These are phyloP conservation scores for Oegoconia quadripuncta DNA, from an alignment of 2,888 invertebrate species.

Conservation along the genomic window DNA sequence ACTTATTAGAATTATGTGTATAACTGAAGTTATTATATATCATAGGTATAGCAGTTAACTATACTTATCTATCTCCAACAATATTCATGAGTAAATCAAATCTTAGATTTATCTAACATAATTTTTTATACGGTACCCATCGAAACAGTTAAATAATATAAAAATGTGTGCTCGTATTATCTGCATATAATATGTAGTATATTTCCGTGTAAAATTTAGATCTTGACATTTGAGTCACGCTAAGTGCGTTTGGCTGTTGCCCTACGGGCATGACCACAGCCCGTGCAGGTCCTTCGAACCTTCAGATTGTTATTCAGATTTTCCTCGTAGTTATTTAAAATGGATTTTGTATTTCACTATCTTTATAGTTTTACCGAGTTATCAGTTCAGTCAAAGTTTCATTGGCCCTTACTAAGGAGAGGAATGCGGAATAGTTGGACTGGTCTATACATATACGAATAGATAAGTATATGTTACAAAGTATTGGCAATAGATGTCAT, in stretches of 20 bases:
- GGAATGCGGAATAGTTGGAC: background rate
- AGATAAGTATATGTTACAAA: background rate
- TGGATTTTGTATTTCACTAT: background rate
- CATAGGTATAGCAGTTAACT: too few relatives aligned
- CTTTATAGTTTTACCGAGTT: background rate
- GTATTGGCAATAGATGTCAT: background rate
- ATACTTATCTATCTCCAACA: too few relatives aligned
- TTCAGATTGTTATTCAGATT: background rate
- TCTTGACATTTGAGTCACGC: constrained; percentile 14
- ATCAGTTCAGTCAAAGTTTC: background rate
- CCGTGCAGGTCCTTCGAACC: too few relatives aligned
- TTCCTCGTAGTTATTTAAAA: background rate
- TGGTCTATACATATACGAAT: background rate
- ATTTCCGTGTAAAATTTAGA: constrained; percentile 3
- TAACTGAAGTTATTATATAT: too few relatives aligned
- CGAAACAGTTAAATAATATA: too few relatives aligned
- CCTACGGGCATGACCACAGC: constrained; percentile 1
- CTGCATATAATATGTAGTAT: background rate
- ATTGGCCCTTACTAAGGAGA: too few relatives aligned
- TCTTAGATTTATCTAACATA: too few relatives aligned
- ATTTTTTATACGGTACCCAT: too few relatives aligned
- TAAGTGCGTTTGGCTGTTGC: constrained; percentile 37
- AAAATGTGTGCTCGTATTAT: too few relatives aligned
- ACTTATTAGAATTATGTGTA: constrained; percentile 2
- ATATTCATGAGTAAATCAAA: background rate